Evolutionary conservation across 2,113 vertebrate genomes (phyloP).

Genomic region (Zeus faber): DNA sequence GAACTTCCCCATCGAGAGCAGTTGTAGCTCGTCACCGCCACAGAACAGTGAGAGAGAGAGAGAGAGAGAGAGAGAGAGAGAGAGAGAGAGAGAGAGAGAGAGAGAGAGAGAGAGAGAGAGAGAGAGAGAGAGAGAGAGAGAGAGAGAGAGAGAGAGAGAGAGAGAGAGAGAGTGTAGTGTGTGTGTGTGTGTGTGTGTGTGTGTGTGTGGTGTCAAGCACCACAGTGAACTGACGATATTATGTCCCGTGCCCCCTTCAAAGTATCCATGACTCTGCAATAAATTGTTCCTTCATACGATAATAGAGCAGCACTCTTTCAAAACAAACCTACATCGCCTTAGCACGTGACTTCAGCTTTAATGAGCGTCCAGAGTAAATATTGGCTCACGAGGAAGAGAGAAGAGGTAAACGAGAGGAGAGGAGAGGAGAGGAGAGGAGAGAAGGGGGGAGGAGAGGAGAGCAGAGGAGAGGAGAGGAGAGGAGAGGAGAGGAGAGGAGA

Average conservation of each 20-base stretch:
- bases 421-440: not conserved
- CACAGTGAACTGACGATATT: slow-evolving; percentile 33
- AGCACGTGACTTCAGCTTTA: not conserved
- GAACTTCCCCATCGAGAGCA: slow-evolving; percentile 31
- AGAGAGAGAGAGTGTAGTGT: not conserved
- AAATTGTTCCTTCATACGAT: no score
- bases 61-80: not conserved
- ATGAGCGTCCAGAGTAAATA: not conserved
- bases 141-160: not conserved
- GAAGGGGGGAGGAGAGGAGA: not conserved
- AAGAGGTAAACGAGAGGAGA: not conserved
- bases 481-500: slow-evolving; percentile 6
- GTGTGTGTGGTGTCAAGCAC: slow-evolving; percentile 47
- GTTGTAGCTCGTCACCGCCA: slow-evolving; percentile 45
- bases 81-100: not conserved
- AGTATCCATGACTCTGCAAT: not conserved
- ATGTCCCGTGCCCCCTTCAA: no score
- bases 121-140: not conserved
- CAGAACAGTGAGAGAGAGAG: slow-evolving; percentile 11
- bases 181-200: no score
- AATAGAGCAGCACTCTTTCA: not conserved
- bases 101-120: not conserved
- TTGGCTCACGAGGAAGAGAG: not conserved
- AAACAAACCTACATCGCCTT: no score
- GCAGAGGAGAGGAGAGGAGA: slow-evolving; percentile 2